Conservation (phyloP, 2,797 vertebrate species). For the Antrozous pallidus region DNA sequence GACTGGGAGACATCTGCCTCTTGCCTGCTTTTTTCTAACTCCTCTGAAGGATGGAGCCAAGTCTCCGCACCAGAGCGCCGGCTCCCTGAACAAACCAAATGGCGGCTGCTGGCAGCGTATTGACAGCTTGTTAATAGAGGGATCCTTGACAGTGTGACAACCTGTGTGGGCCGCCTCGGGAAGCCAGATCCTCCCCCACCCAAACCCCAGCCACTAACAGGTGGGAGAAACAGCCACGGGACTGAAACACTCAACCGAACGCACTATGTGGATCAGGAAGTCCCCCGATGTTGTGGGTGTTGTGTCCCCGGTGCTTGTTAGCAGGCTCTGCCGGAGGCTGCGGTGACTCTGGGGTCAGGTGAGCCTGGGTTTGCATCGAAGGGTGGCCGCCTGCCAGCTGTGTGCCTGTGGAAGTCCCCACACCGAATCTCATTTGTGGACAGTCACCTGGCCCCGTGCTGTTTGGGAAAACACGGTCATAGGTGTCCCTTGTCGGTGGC, state of each 20-base stretch:
- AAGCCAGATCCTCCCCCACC: slow-evolving; percentile 81
- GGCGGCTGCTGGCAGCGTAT: slow-evolving; percentile 83
- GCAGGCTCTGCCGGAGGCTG: not conserved
- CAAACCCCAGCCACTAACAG: slow-evolving; percentile 83
- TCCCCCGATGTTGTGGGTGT: not conserved
- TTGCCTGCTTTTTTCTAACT: slow-evolving; percentile 79
- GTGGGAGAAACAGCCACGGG: slow-evolving; percentile 83
- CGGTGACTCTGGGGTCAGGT: not conserved
- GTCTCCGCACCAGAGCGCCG: slow-evolving; percentile 79
- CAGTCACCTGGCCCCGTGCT: not conserved
- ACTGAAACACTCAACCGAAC: slow-evolving; percentile 71
- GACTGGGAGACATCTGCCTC: slow-evolving; percentile 87
- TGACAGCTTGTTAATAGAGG: slow-evolving; percentile 89
- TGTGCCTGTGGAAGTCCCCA: not conserved
- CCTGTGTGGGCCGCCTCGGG: slow-evolving; percentile 82
- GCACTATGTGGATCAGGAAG: slow-evolving; percentile 69
- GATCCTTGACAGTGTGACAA: slow-evolving; percentile 87
- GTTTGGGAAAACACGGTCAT: not conserved
- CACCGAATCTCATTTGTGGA: not conserved
- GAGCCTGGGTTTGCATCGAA: not conserved
- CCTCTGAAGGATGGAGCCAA: slow-evolving; percentile 80
- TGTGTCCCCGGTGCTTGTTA: slow-evolving; percentile 6
- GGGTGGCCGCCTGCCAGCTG: not conserved
- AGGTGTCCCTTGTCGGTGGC: not conserved
- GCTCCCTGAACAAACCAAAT: slow-evolving; percentile 84